Evolutionary conservation across 1,140 invertebrate genomes (phyloP).

Genomic region (Theocolax elegans): DNA sequence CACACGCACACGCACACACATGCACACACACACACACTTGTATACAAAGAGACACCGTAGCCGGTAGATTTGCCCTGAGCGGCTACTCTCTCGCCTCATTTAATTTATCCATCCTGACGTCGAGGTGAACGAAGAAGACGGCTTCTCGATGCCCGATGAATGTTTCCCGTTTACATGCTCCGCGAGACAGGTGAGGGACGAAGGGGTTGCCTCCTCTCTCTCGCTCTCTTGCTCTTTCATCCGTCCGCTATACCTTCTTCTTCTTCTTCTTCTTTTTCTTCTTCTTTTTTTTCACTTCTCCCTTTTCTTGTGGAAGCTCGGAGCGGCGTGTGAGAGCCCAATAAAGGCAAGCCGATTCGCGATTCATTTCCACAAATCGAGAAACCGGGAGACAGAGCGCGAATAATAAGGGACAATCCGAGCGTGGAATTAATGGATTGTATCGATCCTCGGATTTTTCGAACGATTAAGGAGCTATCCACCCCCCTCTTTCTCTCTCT

Average conservation of each 20-base stretch:
- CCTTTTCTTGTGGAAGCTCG: too few species aligned
- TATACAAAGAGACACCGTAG: too few species aligned
- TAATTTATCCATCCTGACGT: slow-evolving; percentile 59
- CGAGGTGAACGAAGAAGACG: slow-evolving; percentile 40
- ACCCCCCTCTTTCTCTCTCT: neutral
- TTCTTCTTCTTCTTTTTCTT: neutral
- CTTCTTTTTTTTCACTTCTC: neutral
- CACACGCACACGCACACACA: slow-evolving; percentile 40
- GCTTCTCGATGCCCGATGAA: slow-evolving; percentile 46
- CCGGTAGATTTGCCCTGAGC: too few species aligned
- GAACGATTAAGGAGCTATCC: slow-evolving; percentile 30
- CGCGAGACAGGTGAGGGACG: slow-evolving; percentile 8
- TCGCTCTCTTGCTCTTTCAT: too few species aligned
- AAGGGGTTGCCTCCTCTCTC: neutral
- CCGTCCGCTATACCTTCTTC: too few species aligned
- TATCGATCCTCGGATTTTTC: slow-evolving; percentile 29
- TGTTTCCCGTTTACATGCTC: slow-evolving; percentile 45
- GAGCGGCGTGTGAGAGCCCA: slow-evolving; percentile 15
- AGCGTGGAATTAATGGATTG: slow-evolving; percentile 39
- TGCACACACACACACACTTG: too few species aligned
- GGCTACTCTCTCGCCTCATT: slow-evolving; percentile 52
- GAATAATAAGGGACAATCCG: slow-evolving; percentile 37
- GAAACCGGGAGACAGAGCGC: slow-evolving; percentile 13
- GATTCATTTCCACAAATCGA: slow-evolving; percentile 39
- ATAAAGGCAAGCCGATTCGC: slow-evolving; percentile 24